These are phyloP conservation scores for Diorhabda carinulata DNA, from an alignment of 1,140 invertebrate genomes.

Conservation along the genomic window DNA sequence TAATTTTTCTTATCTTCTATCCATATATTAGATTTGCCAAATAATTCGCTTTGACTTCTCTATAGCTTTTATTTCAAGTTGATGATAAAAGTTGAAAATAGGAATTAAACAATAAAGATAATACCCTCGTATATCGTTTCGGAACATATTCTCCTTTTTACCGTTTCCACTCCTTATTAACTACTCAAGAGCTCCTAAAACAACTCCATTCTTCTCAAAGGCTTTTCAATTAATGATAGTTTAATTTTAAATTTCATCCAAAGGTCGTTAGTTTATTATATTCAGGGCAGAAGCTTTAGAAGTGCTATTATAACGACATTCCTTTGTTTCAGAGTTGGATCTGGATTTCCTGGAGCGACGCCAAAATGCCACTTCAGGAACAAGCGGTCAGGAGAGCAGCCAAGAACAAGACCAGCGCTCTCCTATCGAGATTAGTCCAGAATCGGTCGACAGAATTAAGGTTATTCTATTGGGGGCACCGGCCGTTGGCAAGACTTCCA, in stretches of 20 bases:
- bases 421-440: slow-evolving; percentile 46
- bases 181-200: not conserved
- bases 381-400: slow-evolving; percentile 18
- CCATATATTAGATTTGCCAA: no score
- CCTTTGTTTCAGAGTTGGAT: slow-evolving; percentile 53
- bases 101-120: no score
- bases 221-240: not conserved
- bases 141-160: no score
- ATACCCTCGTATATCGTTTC: no score
- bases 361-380: slow-evolving; percentile 34
- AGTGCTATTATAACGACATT: not conserved
- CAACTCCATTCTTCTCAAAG: not conserved
- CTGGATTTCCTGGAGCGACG: slow-evolving; percentile 58
- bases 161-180: no score
- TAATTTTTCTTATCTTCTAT: no score
- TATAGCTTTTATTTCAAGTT: no score
- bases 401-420: slow-evolving; percentile 33
- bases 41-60: no score
- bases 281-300: not conserved
- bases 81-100: no score
- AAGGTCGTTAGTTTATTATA: not conserved
- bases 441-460: slow-evolving; percentile 63
- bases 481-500: slow-evolving; percentile 75
- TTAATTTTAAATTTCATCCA: not conserved
- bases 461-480: slow-evolving; percentile 73